Percentiles rank a stretch among this genome's conserved stretches.
Conservation (phyloP, 2,113 vertebrate genomes). For the Amphiprion percula region DNA sequence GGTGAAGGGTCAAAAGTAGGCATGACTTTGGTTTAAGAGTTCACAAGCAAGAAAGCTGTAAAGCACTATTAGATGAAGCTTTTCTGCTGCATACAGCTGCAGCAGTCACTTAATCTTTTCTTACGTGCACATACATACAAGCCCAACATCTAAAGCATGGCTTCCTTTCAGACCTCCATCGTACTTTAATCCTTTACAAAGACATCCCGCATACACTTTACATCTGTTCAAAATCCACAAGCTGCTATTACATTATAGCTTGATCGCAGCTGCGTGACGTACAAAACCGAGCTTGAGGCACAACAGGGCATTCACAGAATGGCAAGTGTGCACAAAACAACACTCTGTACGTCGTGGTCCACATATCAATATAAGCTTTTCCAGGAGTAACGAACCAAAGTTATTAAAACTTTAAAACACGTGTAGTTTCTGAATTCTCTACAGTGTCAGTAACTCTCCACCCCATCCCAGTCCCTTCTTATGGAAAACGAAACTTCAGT, state of each 20-base stretch:
- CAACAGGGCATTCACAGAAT: conserved; percentile 4
- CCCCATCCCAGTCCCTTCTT: background rate
- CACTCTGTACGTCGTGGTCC: conserved; percentile 55
- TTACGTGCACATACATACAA: background rate
- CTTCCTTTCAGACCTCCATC: background rate
- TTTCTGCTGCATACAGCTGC: background rate
- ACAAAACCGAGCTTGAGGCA: background rate
- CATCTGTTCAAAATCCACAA: background rate
- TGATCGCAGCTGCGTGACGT: background rate
- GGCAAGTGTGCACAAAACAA: background rate
- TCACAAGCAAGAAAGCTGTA: background rate
- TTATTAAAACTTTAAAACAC: background rate
- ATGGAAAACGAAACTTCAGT: background rate
- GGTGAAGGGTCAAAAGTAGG: too few relatives aligned
- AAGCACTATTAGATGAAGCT: background rate
- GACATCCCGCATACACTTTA: background rate
- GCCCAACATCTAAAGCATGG: background rate
- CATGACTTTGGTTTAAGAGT: background rate
- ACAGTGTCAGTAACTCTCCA: too few relatives aligned
- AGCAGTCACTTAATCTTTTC: conserved; percentile 7
- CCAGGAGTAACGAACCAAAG: background rate
- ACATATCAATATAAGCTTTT: background rate
- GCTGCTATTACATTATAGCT: background rate
- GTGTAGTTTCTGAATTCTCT: too few relatives aligned
- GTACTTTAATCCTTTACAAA: background rate